These are phyloP conservation scores for Hecatera dysodea DNA, from an alignment of 2,888 invertebrate species.

Conservation along the genomic window DNA sequence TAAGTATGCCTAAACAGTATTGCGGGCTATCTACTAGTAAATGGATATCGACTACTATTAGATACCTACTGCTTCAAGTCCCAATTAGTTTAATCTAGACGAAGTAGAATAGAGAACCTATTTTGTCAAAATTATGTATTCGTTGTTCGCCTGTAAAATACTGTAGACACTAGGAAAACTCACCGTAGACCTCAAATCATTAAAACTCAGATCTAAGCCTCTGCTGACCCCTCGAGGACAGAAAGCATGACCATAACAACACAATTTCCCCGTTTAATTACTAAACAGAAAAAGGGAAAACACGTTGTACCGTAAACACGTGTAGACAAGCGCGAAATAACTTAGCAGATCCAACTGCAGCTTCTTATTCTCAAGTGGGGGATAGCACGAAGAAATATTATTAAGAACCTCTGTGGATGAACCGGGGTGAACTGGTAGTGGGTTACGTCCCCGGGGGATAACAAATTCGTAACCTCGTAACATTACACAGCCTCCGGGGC, in stretches of 20 bases:
- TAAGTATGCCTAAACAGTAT: slow-evolving; percentile 33
- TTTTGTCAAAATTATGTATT: background rate
- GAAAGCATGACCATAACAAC: slow-evolving; percentile 19
- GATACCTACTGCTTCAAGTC: background rate
- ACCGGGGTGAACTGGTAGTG: slow-evolving; percentile 67
- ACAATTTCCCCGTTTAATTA: slow-evolving; percentile 36
- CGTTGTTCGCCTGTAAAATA: too few species aligned
- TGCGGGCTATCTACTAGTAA: slow-evolving; percentile 22
- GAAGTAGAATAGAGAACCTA: background rate
- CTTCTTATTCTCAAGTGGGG: slow-evolving; percentile 62
- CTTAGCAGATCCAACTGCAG: slow-evolving; percentile 57
- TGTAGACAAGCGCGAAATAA: slow-evolving; percentile 60
- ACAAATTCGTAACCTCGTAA: slow-evolving; percentile 76
- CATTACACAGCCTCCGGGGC: slow-evolving; percentile 68
- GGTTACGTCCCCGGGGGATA: slow-evolving; percentile 70
- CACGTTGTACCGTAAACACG: slow-evolving; percentile 9
- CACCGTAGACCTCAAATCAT: background rate
- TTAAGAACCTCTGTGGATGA: slow-evolving; percentile 70
- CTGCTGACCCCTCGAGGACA: background rate
- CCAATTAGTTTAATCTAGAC: slow-evolving; percentile 1
- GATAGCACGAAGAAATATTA: slow-evolving; percentile 73
- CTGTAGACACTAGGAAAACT: too few species aligned
- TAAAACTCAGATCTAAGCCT: background rate
- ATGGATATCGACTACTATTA: slow-evolving; percentile 21
- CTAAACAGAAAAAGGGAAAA: slow-evolving; percentile 28